Conservation (phyloP, 2,888 invertebrate species). For the Cremastobaeus sp. region DNA sequence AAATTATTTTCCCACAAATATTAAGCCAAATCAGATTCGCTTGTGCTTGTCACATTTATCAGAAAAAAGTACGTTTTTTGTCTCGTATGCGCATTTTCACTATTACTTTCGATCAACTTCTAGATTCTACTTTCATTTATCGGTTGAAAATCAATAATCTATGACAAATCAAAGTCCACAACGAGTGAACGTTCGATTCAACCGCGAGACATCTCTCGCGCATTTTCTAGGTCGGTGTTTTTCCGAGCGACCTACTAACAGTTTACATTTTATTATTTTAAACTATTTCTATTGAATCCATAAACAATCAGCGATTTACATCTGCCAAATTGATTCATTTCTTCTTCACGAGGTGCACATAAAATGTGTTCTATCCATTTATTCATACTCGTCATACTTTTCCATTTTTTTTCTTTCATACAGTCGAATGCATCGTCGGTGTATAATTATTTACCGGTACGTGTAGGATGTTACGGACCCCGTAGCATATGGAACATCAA, state of each 20-base stretch:
- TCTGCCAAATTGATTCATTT: not conserved
- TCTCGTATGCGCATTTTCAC: slow-evolving; percentile 24
- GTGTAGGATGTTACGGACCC: slow-evolving; percentile 58
- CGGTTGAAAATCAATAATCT: slow-evolving; percentile 56
- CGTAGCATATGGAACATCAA: slow-evolving; percentile 56
- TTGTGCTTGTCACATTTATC: slow-evolving; percentile 4
- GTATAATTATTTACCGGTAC: slow-evolving; percentile 51
- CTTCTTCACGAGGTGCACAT: too few relatives aligned
- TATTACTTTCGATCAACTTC: slow-evolving; percentile 42
- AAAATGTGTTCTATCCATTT: too few relatives aligned
- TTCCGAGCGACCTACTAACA: slow-evolving; percentile 32
- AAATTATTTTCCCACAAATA: slow-evolving; percentile 1
- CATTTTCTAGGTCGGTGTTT: slow-evolving; percentile 51
- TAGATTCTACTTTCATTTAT: slow-evolving; percentile 54
- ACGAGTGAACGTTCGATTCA: slow-evolving; percentile 36
- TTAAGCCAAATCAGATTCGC: slow-evolving; percentile 10
- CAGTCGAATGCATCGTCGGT: slow-evolving; percentile 40
- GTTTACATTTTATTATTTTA: too few relatives aligned
- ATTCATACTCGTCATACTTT: not conserved
- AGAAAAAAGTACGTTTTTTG: slow-evolving; percentile 35
- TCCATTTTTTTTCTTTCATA: slow-evolving; percentile 12
- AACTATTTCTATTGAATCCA: too few relatives aligned
- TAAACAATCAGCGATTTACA: too few relatives aligned
- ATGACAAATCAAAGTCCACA: slow-evolving; percentile 43
- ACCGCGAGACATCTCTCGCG: slow-evolving; percentile 38